Conservation (phyloP, 2,797 vertebrate species). For the Hemitrygon akajei region DNA sequence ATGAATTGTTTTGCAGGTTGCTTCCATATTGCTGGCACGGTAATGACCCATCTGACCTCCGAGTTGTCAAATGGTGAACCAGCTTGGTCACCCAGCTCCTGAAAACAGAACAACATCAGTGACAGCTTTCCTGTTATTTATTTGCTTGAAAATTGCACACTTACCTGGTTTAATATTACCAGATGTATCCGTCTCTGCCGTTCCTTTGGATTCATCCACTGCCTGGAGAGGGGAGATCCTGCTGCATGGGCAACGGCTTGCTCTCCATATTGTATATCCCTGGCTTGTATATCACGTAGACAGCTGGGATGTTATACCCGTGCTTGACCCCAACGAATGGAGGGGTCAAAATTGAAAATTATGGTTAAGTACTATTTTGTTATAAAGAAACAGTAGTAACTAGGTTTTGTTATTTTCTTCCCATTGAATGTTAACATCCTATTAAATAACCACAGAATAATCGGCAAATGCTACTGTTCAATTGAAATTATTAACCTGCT, state of each 20-base stretch:
- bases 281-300: no score
- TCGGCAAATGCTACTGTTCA: background rate
- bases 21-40: conserved; percentile 97
- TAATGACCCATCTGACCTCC: conserved; percentile 96
- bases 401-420: background rate
- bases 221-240: no score
- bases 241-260: no score
- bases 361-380: background rate
- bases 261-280: no score
- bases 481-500: no score
- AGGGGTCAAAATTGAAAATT: background rate
- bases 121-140: background rate
- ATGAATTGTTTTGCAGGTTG: conserved; percentile 98
- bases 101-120: conserved; percentile 22
- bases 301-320: no score
- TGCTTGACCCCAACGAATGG: no score
- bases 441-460: background rate
- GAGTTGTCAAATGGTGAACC: conserved; percentile 79
- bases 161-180: background rate
- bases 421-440: background rate
- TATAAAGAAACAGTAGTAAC: background rate
- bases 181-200: no score
- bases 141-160: background rate
- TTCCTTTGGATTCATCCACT: no score
- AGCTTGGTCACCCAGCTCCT: conserved; percentile 92